These are phyloP conservation scores for Cosmia trapezina DNA, from an alignment of 2,888 invertebrate genomes.

Conservation along the genomic window DNA sequence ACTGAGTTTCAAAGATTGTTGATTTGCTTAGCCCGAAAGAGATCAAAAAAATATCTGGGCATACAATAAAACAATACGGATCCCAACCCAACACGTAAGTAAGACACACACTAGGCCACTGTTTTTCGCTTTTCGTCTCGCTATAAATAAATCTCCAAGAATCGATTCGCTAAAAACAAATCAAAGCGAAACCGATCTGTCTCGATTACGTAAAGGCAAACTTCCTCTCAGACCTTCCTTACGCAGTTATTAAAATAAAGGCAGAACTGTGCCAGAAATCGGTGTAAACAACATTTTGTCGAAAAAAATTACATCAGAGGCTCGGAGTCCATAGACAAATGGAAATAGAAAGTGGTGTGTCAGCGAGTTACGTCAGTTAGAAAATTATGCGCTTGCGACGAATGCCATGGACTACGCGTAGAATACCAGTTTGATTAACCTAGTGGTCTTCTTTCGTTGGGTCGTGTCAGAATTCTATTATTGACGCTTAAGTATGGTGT, in stretches of 20 bases:
- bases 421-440: constrained; percentile 65
- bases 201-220: constrained; percentile 46
- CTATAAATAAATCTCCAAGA: constrained; percentile 17
- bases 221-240: constrained; percentile 34
- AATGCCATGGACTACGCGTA: constrained; percentile 62
- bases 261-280: constrained; percentile 54
- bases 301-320: constrained; percentile 61
- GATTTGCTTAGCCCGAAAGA: neutral
- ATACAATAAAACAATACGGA: neutral
- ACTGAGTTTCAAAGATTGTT: neutral
- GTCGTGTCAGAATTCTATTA: constrained; percentile 11
- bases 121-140: neutral
- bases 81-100: neutral
- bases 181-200: constrained; percentile 4
- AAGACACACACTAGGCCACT: neutral
- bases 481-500: constrained; percentile 1
- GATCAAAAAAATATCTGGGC: too few relatives aligned
- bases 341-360: constrained; percentile 75
- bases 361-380: constrained; percentile 68
- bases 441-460: constrained; percentile 37
- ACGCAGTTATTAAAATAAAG: constrained; percentile 19
- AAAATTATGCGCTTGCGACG: constrained; percentile 71
- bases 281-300: constrained; percentile 55
- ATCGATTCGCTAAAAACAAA: constrained; percentile 18
- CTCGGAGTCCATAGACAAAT: constrained; percentile 51